These are phyloP conservation scores for Molossus molossus DNA, from an alignment of 2,797 vertebrate species.

Conservation along the genomic window DNA sequence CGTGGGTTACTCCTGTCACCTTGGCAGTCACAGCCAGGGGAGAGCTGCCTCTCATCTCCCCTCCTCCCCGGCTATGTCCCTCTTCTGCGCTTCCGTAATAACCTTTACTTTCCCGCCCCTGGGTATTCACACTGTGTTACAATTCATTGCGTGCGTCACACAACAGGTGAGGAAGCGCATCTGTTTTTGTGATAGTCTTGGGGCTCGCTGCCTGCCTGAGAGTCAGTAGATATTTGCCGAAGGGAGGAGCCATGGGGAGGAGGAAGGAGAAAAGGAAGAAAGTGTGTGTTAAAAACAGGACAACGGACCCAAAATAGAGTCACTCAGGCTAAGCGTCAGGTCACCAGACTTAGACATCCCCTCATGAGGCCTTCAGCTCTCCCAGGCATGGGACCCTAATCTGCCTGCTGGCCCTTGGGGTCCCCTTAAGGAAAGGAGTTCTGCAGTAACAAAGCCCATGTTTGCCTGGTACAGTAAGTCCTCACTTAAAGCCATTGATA, in stretches of 20 bases:
- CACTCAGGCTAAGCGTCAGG: too few species aligned
- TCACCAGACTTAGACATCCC: neutral
- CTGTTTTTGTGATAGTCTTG: neutral
- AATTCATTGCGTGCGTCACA: neutral
- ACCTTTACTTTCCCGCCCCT: neutral
- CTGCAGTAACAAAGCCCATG: neutral
- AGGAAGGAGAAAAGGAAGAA: neutral
- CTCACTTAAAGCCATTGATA: neutral
- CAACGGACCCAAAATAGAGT: too few species aligned
- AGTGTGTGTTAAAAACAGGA: neutral
- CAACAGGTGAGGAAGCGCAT: neutral
- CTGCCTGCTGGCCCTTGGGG: too few species aligned
- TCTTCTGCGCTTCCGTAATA: neutral
- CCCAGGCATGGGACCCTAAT: neutral
- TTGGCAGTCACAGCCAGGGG: neutral
- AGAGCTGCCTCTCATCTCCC: neutral
- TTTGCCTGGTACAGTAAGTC: neutral
- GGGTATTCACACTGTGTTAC: neutral
- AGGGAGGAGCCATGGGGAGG: neutral
- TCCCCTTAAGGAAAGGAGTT: neutral
- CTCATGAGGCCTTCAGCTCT: neutral
- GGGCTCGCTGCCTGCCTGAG: neutral
- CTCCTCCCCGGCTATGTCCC: accelerated
- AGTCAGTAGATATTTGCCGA: neutral
- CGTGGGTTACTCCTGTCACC: neutral